Evolutionary conservation across 2,797 vertebrate genomes (phyloP), one percentile per base, ranked within the genome.

Genomic region (Arctocebus calabarensis): DNA sequence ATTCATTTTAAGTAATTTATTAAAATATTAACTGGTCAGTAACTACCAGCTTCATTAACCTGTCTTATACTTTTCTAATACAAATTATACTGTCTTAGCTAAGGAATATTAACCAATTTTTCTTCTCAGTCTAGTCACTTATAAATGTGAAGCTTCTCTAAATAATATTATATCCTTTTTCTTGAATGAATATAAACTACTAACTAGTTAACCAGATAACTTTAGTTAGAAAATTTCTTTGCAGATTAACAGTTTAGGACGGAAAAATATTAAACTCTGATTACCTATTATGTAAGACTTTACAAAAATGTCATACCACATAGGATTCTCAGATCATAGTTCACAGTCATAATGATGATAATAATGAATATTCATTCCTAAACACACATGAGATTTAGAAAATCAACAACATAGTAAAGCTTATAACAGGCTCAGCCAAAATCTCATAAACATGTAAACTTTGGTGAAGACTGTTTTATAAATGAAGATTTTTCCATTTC

Each of bases 281-380:
- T 97, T 96, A 97, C 22, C 85, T 95, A 85, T 86, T 90, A 84
- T 27, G 13, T 78, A 79, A 55, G 85, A 45, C 62, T 93, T 94
- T 95, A 91, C 73, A 96, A 97, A 97, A 94, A 20, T 29, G 75
- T 95, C 62, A 91, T 95, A 88, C 34, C 25, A 93, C 45, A 77
- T 66, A 79, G 43, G 27, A 97, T 61, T 96, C 62, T 75, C 43
- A 94, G 70, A 68, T 93, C 79, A 87, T 43, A 83, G 84, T 66
- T 95, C n/a, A 94, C 16, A 88, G 40, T 82, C 59, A 84, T 45
- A 62, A 78, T 73, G 43, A 73, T 62, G n/a, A 86, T 59, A 75
- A 90, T 78, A 86, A 94, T 75, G 55, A 93, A 75, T 48, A 94
- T 88, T 75, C 25, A 95, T 87, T 96, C 87, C 29, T 85, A 94